phyloP scores from a whole-genome alignment of 35 echinoderm and acorn worm genomes.

The Diadema setosum region DNA sequence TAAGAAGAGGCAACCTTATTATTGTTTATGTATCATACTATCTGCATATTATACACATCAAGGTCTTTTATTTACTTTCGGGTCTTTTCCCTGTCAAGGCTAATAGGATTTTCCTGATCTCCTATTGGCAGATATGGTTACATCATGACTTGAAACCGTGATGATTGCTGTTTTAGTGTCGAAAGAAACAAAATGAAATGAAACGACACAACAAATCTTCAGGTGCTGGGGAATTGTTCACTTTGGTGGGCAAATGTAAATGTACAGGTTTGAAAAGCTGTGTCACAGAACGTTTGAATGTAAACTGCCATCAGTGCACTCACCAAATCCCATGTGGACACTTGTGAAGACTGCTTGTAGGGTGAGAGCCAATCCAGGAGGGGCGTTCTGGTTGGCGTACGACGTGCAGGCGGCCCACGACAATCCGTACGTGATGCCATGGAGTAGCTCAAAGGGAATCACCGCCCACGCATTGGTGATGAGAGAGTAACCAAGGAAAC shows the following conservation, averaged over 20 bases:
- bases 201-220: background rate
- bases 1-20: too few species aligned
- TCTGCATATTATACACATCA: too few species aligned
- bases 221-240: background rate
- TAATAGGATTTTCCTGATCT: too few species aligned
- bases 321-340: conserved; percentile 85
- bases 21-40: too few species aligned
- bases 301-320: too few species aligned
- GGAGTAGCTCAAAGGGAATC: conserved; percentile 86
- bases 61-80: too few species aligned
- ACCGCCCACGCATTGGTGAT: conserved; percentile 71
- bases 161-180: too few species aligned
- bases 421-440: conserved; percentile 92
- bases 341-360: conserved; percentile 72
- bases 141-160: too few species aligned
- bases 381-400: conserved; percentile 76
- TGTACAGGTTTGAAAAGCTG: background rate
- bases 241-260: background rate
- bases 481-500: conserved; percentile 73
- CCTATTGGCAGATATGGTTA: too few species aligned
- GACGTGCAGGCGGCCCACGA: conserved; percentile 81
- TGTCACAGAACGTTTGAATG: too few species aligned
- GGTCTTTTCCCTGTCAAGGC: too few species aligned
- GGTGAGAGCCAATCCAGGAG: conserved; percentile 80
- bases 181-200: too few species aligned